Percentiles rank a stretch among this genome's conserved stretches.
These are phyloP conservation scores for Phenacoccus solenopsis DNA, from an alignment of 1,140 invertebrate genomes.

Conservation along the genomic window DNA sequence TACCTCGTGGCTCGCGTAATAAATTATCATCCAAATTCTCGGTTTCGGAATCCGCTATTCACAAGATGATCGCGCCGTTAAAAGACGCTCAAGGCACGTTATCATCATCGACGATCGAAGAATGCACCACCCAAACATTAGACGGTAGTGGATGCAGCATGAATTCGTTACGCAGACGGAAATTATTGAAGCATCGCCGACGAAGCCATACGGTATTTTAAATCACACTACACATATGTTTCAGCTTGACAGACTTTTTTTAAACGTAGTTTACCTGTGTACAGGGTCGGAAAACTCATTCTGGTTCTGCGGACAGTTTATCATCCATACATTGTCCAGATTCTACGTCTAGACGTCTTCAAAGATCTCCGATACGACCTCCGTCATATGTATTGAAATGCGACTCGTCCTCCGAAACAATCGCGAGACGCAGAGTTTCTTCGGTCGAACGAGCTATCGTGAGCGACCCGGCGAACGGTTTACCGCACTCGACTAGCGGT, in stretches of 20 bases:
- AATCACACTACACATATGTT: background rate
- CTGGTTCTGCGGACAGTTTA: conserved; percentile 40
- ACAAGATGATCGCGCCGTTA: conserved; percentile 37
- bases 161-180: conserved; percentile 47
- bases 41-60: conserved; percentile 73
- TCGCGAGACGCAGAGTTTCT: background rate
- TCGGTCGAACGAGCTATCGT: background rate
- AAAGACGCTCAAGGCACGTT: conserved; percentile 26
- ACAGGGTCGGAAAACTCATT: conserved; percentile 43
- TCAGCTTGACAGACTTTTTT: no score
- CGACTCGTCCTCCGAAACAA: conserved; percentile 27
- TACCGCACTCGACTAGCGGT: conserved; percentile 26
- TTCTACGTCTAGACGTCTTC: conserved; percentile 9
- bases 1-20: conserved; percentile 25
- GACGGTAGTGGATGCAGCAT: conserved; percentile 39
- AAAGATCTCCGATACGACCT: conserved; percentile 42
- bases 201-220: conserved; percentile 38
- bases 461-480: background rate
- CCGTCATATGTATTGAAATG: conserved; percentile 33
- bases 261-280: no score
- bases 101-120: conserved; percentile 45
- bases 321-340: conserved; percentile 22
- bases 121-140: conserved; percentile 37
- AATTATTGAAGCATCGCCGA: conserved; percentile 47
- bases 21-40: conserved; percentile 46